Percentiles rank a stretch among this genome's conserved stretches.
phyloP scores from a whole-genome alignment of 1,140 invertebrate genomes.

The Drosophila kurseongensis region DNA sequence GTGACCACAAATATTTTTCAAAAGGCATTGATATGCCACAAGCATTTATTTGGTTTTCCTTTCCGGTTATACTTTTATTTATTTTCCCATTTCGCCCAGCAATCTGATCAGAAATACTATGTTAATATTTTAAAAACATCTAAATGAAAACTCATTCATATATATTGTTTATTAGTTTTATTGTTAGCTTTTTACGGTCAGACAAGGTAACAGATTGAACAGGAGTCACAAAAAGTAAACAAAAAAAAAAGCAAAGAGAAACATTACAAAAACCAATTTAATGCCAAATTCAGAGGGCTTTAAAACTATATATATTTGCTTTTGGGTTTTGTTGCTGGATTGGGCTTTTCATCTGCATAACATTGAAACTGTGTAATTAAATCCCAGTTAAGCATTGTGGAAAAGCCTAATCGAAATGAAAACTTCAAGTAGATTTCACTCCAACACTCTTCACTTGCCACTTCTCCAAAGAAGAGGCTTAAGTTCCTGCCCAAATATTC shows the following conservation, averaged over 20 bases:
- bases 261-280: not conserved
- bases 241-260: not conserved
- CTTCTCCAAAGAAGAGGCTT: not conserved
- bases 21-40: slow-evolving; percentile 62
- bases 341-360: slow-evolving; percentile 28
- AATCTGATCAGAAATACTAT: slow-evolving; percentile 24
- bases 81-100: slow-evolving; percentile 1
- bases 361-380: slow-evolving; percentile 32
- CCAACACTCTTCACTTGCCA: slow-evolving; percentile 1
- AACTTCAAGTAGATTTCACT: slow-evolving; percentile 12
- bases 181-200: not conserved
- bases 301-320: not conserved
- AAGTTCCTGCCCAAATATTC: not conserved
- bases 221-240: not conserved
- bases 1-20: slow-evolving; percentile 70
- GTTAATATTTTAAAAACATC: slow-evolving; percentile 49
- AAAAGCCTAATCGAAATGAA: slow-evolving; percentile 23
- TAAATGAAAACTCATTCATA: slow-evolving; percentile 42
- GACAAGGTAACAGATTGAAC: not conserved
- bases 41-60: slow-evolving; percentile 46
- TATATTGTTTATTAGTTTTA: slow-evolving; percentile 27
- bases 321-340: not conserved
- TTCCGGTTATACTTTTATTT: slow-evolving; percentile 28
- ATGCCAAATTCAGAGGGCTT: not conserved
- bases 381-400: slow-evolving; percentile 30